Evolutionary conservation across 2,113 vertebrate genomes (phyloP).

Genomic region (Cnemophilus loriae): DNA sequence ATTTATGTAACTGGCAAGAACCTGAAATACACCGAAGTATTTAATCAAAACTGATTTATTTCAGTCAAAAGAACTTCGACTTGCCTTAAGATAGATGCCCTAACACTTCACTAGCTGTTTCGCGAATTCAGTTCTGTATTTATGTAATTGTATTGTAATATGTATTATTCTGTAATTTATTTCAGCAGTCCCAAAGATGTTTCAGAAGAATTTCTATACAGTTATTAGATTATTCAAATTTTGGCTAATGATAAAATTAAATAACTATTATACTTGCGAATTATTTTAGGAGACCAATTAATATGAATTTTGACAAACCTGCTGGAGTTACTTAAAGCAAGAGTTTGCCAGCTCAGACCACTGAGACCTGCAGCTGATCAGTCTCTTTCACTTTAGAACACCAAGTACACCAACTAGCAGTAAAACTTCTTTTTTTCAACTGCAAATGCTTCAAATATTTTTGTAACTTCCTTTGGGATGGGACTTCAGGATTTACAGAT

Average conservation of each 20-base stretch:
- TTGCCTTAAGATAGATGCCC: not conserved
- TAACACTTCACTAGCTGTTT: not conserved
- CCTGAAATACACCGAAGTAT: conserved; percentile 68
- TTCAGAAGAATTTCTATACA: not conserved
- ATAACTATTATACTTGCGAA: not conserved
- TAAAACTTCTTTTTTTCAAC: not conserved
- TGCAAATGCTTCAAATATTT: not conserved
- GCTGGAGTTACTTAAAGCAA: not conserved
- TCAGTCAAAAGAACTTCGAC: not conserved
- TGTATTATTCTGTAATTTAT: too few relatives aligned
- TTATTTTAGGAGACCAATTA: not conserved
- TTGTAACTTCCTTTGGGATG: not conserved
- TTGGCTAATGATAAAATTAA: not conserved
- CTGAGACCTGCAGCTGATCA: not conserved
- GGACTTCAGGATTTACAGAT: not conserved
- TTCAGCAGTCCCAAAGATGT: not conserved
- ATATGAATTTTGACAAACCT: not conserved
- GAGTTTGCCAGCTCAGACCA: not conserved
- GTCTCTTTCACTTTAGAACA: not conserved
- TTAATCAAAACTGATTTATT: not conserved
- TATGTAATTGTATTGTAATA: too few relatives aligned
- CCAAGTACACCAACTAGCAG: not conserved
- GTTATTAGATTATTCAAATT: not conserved
- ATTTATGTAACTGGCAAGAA: conserved; percentile 98
- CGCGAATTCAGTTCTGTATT: not conserved